These are phyloP conservation scores for Cephalopachus bancanus DNA, from an alignment of 2,797 vertebrate species.

Conservation along the genomic window DNA sequence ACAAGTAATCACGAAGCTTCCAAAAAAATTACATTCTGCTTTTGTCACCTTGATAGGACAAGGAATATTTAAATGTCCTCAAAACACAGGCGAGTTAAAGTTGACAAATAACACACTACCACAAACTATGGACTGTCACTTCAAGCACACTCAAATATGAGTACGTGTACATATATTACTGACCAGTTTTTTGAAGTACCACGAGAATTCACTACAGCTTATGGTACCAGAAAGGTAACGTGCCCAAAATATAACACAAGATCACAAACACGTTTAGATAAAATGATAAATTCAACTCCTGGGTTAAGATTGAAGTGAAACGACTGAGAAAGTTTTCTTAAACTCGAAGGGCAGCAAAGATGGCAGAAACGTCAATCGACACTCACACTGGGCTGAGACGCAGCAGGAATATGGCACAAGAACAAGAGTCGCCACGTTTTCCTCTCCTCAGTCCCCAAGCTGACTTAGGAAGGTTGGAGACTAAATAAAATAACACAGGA, in stretches of 20 bases:
- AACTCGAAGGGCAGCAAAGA: background rate
- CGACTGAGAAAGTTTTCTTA: background rate
- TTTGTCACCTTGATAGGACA: conserved; percentile 58
- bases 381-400: background rate
- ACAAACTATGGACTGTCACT: background rate
- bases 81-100: conserved; percentile 47
- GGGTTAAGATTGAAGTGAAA: background rate
- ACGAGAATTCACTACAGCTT: background rate
- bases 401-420: background rate
- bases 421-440: background rate
- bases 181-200: background rate
- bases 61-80: conserved; percentile 61
- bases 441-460: background rate
- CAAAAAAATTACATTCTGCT: conserved; percentile 37
- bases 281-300: background rate
- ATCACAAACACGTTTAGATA: background rate
- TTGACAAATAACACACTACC: background rate
- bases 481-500: background rate
- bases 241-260: background rate
- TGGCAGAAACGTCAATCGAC: background rate
- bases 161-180: background rate
- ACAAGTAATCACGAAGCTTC: conserved; percentile 58
- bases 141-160: background rate
- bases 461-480: background rate
- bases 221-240: background rate